Base-by-base conservation (phyloP, 2,797 vertebrate genomes). In the Ctenochaetus hawaiiensis region DNA sequence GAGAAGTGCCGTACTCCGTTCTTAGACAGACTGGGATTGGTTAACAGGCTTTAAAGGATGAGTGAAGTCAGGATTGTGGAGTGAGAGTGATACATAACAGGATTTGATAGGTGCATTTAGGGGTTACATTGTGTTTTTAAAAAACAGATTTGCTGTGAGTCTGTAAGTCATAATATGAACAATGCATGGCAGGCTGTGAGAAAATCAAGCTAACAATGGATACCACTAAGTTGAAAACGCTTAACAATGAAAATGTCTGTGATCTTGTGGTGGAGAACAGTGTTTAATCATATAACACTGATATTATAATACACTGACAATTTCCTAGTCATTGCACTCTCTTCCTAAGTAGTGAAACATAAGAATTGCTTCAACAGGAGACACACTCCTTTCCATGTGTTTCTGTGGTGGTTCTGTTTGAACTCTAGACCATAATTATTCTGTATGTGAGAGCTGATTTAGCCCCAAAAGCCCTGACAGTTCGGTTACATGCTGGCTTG, bases 1-100 rank as follows among this genome's bases (percentile, higher is more conserved):
- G 74, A 83, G 81, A 87, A 80, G 69, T 67, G 62, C 56, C 71
- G 66, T 47, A 70, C 72, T 86, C 73, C 72, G 58, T 43, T 26
- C 41, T 30, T 30, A 30, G 26, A 30, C 3, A 30, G 26, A 30
- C 26, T 30, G 26, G 26, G 26, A 30, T 30, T 16, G 67, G 63
- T 81, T 56, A 77, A 75, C 57, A 30, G 52, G 44, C 6, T 75
- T 72, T 61, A 30, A 39, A 34, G 18, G 59, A 9, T 43, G 48
- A 59, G 13, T 53, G 57, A 77, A 69, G 56, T 67, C 41, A 58
- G 67, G 57, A 26, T 47, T 16, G 20, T 44, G 5, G 12, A 26
- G 34, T 68, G 64, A 74, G 60, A 62, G 45, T 20, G 2, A 9
- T 37, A 41, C 23, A 53, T 41, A 43, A 43, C 1, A 1, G 60